Percentiles rank a stretch among this genome's conserved stretches.
These are phyloP conservation scores for Teinopalpus imperialis DNA, from an alignment of 2,888 invertebrate species.

Conservation along the genomic window DNA sequence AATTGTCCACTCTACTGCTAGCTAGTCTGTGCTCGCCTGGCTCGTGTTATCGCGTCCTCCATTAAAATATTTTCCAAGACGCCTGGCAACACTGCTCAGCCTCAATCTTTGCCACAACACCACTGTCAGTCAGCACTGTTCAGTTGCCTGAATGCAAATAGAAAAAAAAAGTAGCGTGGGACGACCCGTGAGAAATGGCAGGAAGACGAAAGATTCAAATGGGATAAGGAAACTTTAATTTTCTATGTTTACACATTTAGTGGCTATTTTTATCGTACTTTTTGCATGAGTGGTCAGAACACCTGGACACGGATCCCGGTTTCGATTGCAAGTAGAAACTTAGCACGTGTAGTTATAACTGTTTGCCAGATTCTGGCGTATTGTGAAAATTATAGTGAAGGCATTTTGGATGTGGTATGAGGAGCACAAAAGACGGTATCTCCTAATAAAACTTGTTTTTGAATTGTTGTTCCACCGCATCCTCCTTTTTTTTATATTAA, in stretches of 20 bases:
- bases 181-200: conserved; percentile 1
- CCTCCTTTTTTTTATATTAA: too few species aligned
- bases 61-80: conserved; percentile 21
- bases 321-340: too few species aligned
- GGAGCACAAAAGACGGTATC: too few species aligned
- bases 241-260: neutral
- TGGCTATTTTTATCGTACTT: conserved; percentile 1
- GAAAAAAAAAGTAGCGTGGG: conserved; percentile 10
- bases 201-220: conserved; percentile 7
- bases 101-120: conserved; percentile 18
- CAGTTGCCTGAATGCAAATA: conserved; percentile 4
- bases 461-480: too few species aligned
- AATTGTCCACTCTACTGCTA: neutral
- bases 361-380: too few species aligned
- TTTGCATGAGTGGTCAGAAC: too few species aligned
- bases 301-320: too few species aligned
- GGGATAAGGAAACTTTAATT: conserved; percentile 1
- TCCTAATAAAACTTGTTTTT: too few species aligned
- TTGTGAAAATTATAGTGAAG: too few species aligned
- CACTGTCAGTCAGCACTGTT: conserved; percentile 11
- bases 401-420: too few species aligned
- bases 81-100: conserved; percentile 13
- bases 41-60: conserved; percentile 25
- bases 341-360: too few species aligned
- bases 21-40: conserved; percentile 22